phyloP scores from a whole-genome alignment of 1,140 invertebrate species.

The Chionoecetes opilio region DNA sequence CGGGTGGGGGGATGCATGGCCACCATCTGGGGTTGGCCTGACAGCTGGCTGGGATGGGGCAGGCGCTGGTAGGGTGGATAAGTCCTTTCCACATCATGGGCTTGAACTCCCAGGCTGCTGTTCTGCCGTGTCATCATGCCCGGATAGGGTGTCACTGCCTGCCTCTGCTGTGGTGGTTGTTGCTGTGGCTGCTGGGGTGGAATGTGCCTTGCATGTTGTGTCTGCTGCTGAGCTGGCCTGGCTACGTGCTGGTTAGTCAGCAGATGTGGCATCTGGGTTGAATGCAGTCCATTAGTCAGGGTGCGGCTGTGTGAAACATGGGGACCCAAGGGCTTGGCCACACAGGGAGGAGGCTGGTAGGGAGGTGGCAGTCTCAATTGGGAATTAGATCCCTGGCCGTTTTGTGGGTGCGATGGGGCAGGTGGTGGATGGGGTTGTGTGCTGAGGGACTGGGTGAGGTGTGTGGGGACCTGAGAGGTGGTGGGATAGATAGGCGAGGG shows the following conservation, averaged over 20 bases:
- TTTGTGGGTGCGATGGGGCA: conserved; percentile 38
- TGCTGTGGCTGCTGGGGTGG: conserved; percentile 36
- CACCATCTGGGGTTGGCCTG: conserved; percentile 48
- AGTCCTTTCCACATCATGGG: conserved; percentile 68
- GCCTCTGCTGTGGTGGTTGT: conserved; percentile 46
- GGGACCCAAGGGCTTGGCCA: conserved; percentile 52
- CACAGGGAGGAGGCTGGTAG: conserved; percentile 80
- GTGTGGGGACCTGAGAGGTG: conserved; percentile 34
- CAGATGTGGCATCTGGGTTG: conserved; percentile 71
- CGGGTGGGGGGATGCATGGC: conserved; percentile 33
- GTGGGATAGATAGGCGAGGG: conserved; percentile 38
- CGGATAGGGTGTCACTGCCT: conserved; percentile 53
- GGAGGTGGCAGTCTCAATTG: conserved; percentile 79
- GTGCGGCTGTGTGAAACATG: conserved; percentile 57
- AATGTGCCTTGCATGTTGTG: conserved; percentile 54
- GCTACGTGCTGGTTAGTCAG: conserved; percentile 58
- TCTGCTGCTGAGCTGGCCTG: conserved; percentile 62
- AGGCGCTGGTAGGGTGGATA: conserved; percentile 79
- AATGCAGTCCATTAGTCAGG: conserved; percentile 70
- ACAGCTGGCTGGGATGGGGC: conserved; percentile 67
- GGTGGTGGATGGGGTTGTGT: conserved; percentile 41
- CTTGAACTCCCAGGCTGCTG: conserved; percentile 76
- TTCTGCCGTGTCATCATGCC: conserved; percentile 80
- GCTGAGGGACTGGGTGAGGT: background rate
- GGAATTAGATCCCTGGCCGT: conserved; percentile 12